phyloP scores from a whole-genome alignment of 2,113 vertebrate genomes.

The Polyodon spathula region DNA sequence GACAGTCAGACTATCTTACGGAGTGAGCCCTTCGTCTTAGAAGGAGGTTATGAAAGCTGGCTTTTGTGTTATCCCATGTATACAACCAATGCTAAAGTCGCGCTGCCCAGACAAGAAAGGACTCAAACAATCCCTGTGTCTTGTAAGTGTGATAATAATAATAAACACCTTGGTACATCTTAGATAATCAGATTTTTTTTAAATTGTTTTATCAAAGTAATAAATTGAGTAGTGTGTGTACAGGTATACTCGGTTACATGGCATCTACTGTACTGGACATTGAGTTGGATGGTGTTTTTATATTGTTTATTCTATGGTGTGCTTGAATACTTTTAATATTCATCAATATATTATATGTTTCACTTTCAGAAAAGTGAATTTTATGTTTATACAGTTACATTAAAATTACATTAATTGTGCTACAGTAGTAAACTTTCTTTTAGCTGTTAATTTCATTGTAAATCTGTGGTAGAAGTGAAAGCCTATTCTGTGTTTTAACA shows the following conservation, averaged over 20 bases:
- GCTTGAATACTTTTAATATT: too few species aligned
- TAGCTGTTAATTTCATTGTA: too few species aligned
- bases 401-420: too few species aligned
- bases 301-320: too few species aligned
- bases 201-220: too few species aligned
- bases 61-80: constrained; percentile 93
- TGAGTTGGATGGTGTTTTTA: too few species aligned
- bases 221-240: too few species aligned
- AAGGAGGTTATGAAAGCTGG: constrained; percentile 96
- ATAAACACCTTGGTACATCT: too few species aligned
- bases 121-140: constrained; percentile 63
- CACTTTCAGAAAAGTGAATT: neutral
- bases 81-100: constrained; percentile 84
- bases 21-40: constrained; percentile 82
- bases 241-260: too few species aligned
- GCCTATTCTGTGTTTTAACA: constrained; percentile 37
- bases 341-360: neutral
- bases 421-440: too few species aligned
- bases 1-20: constrained; percentile 81
- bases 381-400: neutral
- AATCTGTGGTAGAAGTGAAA: neutral
- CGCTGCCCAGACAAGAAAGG: constrained; percentile 59
- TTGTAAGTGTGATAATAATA: constrained; percentile 70
- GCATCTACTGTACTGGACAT: too few species aligned
- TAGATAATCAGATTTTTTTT: too few species aligned